Evolutionary conservation across 2,113 vertebrate species (phyloP).

Genomic region (Peromyscus leucopus): DNA sequence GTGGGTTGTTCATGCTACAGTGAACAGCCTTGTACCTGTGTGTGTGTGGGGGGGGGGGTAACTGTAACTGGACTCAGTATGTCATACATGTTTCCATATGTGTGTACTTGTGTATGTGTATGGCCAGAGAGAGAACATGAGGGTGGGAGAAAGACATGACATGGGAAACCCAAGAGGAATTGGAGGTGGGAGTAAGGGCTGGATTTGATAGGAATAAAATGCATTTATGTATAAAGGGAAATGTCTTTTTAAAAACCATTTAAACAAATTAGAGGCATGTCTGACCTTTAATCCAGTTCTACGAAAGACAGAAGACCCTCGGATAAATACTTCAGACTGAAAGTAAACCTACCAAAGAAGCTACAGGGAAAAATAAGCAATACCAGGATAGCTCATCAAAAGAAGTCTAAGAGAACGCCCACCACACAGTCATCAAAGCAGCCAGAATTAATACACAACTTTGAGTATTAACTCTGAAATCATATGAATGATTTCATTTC

Average conservation of each 20-base stretch:
- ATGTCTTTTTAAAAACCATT: not conserved
- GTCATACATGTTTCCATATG: not conserved
- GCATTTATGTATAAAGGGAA: not conserved
- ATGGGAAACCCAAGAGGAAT: not conserved
- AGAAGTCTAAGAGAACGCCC: not conserved
- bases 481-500: not conserved
- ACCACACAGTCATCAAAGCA: not conserved
- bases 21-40: not conserved
- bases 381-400: not conserved
- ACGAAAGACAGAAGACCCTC: not conserved
- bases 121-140: not conserved
- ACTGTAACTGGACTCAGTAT: not conserved
- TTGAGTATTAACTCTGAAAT: not conserved
- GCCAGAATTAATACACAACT: not conserved
- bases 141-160: not conserved
- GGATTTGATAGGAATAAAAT: not conserved
- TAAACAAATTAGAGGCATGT: not conserved
- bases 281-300: not conserved
- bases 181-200: not conserved
- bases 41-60: not conserved
- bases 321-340: not conserved
- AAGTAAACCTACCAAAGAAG: not conserved
- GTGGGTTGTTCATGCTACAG: not conserved
- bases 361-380: no score
- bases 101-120: not conserved